A percentile compares a stretch with the other conserved stretches of the same genome.
Evolutionary conservation across 1,140 invertebrate genomes (phyloP).

Genomic region (Solenopsis fugax): DNA sequence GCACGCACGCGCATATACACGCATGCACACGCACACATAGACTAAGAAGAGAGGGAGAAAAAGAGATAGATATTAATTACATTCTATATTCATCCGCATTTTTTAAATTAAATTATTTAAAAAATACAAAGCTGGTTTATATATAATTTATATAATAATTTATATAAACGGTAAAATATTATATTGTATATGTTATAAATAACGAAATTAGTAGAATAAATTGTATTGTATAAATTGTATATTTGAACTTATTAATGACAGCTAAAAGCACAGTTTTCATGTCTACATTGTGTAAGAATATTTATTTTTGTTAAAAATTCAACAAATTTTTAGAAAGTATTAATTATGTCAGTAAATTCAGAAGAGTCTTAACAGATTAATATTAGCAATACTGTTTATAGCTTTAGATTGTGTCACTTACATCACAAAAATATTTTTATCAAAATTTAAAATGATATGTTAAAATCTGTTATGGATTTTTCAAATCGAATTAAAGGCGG

Average conservation of each 20-base stretch:
- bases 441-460: neutral
- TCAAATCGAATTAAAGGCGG: neutral
- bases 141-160: neutral
- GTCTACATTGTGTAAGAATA: neutral
- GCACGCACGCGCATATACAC: no score
- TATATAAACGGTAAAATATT: neutral
- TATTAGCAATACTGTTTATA: no score
- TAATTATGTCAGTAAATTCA: no score
- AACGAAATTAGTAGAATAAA: neutral
- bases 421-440: neutral
- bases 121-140: neutral
- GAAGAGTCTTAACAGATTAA: no score
- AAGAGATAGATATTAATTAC: neutral
- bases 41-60: neutral
- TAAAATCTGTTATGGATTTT: neutral
- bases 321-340: no score
- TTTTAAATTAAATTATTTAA: neutral
- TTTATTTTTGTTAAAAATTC: no score
- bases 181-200: neutral
- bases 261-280: neutral
- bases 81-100: neutral
- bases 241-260: neutral
- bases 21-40: neutral
- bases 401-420: neutral
- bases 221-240: no score